Conservation (phyloP, 2,113 vertebrate genomes). For the Recurvirostra avosetta region DNA sequence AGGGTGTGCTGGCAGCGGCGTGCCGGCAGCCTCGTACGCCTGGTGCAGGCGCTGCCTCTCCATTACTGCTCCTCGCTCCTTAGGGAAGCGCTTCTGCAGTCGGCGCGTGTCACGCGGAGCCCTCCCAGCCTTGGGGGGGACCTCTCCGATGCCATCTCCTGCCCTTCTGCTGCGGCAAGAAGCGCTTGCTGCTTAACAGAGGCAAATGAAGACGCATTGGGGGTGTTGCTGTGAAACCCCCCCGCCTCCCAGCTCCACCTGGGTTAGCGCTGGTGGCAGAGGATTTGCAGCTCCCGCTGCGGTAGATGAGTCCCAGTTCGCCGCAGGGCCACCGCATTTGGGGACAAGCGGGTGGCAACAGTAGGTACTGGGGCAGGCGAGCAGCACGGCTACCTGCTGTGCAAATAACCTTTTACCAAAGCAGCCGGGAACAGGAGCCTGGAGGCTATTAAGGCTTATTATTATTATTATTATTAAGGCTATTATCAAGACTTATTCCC, state of each 20-base stretch:
- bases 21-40: too few relatives aligned
- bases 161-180: not conserved
- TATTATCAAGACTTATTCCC: not conserved
- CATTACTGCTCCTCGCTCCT: too few relatives aligned
- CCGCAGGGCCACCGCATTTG: not conserved
- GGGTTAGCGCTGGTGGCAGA: not conserved
- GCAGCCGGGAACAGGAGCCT: not conserved
- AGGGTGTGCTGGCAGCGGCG: too few relatives aligned
- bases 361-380: not conserved
- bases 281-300: not conserved
- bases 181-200: not conserved
- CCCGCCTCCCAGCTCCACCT: not conserved
- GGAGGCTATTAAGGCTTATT: not conserved
- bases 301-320: not conserved
- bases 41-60: too few relatives aligned
- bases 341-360: not conserved
- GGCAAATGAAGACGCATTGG: not conserved
- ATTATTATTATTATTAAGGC: not conserved
- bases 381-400: not conserved
- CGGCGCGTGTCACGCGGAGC: too few relatives aligned
- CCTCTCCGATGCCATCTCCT: not conserved
- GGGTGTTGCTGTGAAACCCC: not conserved
- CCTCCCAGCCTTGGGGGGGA: too few relatives aligned
- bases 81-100: too few relatives aligned
- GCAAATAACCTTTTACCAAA: not conserved